These are phyloP conservation scores for Thunnus albacares DNA, from an alignment of 2,797 vertebrate genomes.

Conservation along the genomic window DNA sequence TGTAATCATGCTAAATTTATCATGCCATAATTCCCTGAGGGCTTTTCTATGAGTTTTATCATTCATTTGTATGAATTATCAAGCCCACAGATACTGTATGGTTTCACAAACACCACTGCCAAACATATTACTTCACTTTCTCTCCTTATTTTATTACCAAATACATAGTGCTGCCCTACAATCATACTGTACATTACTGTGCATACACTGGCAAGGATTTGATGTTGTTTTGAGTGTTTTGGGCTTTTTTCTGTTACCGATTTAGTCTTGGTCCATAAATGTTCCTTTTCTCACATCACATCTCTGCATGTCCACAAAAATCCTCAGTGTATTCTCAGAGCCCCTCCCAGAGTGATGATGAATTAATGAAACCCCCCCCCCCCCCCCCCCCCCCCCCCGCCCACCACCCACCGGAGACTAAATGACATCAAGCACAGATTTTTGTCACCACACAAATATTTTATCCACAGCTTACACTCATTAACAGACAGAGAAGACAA, in stretches of 20 bases:
- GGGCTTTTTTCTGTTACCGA: too few relatives aligned
- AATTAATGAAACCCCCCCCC: slow-evolving; percentile 30
- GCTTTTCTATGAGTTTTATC: background rate
- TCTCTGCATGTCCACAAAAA: slow-evolving; percentile 21
- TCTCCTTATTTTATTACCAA: background rate
- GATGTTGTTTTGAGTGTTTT: too few relatives aligned
- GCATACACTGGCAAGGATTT: too few relatives aligned
- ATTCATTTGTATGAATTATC: background rate
- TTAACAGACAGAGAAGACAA: slow-evolving; percentile 36
- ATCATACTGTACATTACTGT: background rate
- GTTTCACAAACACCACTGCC: background rate
- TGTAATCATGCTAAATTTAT: background rate
- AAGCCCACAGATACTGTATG: background rate
- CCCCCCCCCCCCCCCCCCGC: too few relatives aligned
- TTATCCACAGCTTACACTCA: slow-evolving; percentile 51
- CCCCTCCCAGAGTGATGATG: slow-evolving; percentile 17
- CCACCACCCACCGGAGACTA: slow-evolving; percentile 8
- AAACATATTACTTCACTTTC: slow-evolving; percentile 7
- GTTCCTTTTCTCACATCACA: background rate
- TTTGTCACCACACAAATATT: slow-evolving; percentile 50
- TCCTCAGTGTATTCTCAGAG: background rate
- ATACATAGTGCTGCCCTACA: background rate
- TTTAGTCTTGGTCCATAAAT: background rate
- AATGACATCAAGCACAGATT: slow-evolving; percentile 48
- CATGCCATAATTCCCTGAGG: background rate